Conservation (phyloP, 2,113 vertebrate genomes). For the Gymnocephalus cernua region DNA sequence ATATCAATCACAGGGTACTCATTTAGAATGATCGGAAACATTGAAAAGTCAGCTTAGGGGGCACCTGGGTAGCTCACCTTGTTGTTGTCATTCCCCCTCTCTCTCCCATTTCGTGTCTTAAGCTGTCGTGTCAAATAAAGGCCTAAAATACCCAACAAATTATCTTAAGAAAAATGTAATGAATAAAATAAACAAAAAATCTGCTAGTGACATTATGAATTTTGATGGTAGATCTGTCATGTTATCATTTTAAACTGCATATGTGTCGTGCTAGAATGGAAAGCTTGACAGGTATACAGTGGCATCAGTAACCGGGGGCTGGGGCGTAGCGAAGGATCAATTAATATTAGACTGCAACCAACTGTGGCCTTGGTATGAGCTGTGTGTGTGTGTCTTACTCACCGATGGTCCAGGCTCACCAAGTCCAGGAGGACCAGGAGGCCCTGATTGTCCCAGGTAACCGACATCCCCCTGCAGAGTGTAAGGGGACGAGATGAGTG, state of each 20-base stretch:
- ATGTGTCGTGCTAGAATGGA: background rate
- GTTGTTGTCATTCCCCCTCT: no score
- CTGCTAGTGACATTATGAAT: no score
- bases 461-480: conserved; percentile 87
- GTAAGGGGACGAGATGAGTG: background rate
- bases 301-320: background rate
- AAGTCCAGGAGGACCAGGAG: conserved; percentile 85
- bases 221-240: background rate
- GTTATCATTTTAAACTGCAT: background rate
- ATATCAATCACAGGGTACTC: no score
- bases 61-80: no score
- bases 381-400: conserved; percentile 59
- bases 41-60: no score
- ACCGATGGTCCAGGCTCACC: conserved; percentile 90
- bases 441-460: conserved; percentile 86
- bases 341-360: background rate
- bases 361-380: background rate
- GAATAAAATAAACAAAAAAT: no score
- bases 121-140: no score
- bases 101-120: no score
- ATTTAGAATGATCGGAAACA: no score
- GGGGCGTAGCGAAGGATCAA: background rate
- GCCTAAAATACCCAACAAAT: no score
- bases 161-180: no score
- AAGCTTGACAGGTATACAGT: background rate